These are phyloP conservation scores for Tholera decimalis DNA, from an alignment of 2,888 invertebrate species.

Conservation along the genomic window DNA sequence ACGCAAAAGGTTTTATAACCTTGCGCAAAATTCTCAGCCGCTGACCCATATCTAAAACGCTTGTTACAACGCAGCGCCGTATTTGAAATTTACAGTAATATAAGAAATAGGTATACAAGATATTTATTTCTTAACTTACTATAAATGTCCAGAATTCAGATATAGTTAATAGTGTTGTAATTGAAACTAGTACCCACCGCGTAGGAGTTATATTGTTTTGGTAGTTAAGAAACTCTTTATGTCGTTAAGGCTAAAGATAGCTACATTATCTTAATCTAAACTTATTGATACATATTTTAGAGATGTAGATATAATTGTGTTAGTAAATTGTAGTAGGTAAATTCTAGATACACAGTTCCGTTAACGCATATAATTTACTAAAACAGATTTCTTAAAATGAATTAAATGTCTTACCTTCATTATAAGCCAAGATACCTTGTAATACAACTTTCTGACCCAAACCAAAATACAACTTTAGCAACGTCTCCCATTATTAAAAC, in stretches of 20 bases:
- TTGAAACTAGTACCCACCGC: neutral
- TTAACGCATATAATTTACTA: neutral
- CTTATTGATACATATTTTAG: neutral
- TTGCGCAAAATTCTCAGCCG: no score
- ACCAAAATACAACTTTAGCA: constrained; percentile 1
- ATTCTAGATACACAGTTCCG: no score
- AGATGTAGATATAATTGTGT: neutral
- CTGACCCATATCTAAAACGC: no score
- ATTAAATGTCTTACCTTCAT: no score
- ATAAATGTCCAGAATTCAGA: no score
- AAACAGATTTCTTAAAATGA: neutral
- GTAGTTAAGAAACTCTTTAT: neutral
- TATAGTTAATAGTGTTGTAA: no score
- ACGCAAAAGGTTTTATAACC: no score
- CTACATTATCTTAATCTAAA: no score
- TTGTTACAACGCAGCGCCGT: no score
- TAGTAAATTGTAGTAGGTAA: neutral
- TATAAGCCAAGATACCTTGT: neutral
- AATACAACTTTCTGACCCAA: neutral
- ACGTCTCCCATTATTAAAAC: constrained; percentile 16
- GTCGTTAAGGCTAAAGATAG: neutral
- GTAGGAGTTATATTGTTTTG: neutral
- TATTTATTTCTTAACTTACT: no score
- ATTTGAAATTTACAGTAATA: no score
- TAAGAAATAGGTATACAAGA: no score